Evolutionary conservation across 2,113 vertebrate genomes (phyloP), one percentile per base, ranked within the genome.

Genomic region (Camarhynchus parvulus): DNA sequence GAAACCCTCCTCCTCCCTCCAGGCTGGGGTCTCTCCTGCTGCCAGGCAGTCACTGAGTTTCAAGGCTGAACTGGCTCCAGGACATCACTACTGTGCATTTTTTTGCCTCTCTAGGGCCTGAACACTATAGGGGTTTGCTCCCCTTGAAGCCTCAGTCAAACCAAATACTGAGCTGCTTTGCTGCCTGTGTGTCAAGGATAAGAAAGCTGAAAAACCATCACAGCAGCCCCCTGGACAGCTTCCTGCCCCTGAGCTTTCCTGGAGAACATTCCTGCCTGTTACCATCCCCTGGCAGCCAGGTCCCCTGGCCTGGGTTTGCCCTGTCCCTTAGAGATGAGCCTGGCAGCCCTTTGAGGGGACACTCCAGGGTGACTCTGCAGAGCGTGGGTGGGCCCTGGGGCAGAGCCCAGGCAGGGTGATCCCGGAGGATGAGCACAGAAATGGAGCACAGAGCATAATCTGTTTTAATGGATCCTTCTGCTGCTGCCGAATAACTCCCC

Each of bases 381-480:
- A 61, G 67, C 0, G 0, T 39, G 87, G 58, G 78, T 13, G 85
- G 78, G 55, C 61, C 76, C 56, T 9, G 46, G 73, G 70, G 77
- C 83, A 69, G n/a, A 1, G 2, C 50, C 69, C 4, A 3, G 41
- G 64, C 76, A 80, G 33, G 79, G 50, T 3, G 3, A 56, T 77
- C 72, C 78, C 1, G 0, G 7, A 44, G 53, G 49, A 7, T 56
- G 64, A 75, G 62, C 35, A 52, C 66, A 13, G 7, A 74, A 92
- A 86, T 1, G 3, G 78, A 92, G 68, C 85, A 78, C 79, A n/a
- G 55, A 80, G 85, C 82, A 67, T 85, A 13, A 89, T 86, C 85
- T 87, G 64, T 61, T 96, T 83, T 88, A 96, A 89, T 84, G 90
- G 76, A 62, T 72, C 76, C 76, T 96, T 70, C 90, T 94, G 68